Evolutionary conservation across 2,113 vertebrate species (phyloP), one percentile per base, ranked within the genome.

Genomic region (Clarias batrachus): DNA sequence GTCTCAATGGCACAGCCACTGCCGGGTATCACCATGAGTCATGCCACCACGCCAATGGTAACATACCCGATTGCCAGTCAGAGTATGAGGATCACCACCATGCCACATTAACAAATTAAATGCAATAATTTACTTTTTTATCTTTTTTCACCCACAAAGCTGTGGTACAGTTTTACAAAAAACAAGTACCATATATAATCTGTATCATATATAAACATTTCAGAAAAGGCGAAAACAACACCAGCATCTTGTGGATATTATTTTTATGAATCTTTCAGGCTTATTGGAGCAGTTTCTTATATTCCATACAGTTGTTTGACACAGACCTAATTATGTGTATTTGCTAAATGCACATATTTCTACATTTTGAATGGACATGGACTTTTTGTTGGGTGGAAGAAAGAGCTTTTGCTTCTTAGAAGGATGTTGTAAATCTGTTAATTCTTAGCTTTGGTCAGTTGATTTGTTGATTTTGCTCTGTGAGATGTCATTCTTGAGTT

Each of bases 21-120:
- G 81, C 96, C 97, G 0, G 96, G 96, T 56, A 98, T 99, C 93
- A 99, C 97, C 82, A 99, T 99, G 96, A 99, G 97, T 93, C 98
- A 99, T 2, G 96, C 97, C 88, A 98, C 98, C 78, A 97, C 97
- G 9, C 97, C 97, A 0, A 98, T 99, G 97, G 96, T 98, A 89
- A 96, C 97, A 0, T 99, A 99, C 90, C 98, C 98, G 83, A 99
- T 99, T 0, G 98, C 95, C 25, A 98, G 98, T 92, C 98, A 99
- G 92, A 98, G 98, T 92, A 98, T 99, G 97, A 95, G 97, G 91
- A 99, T 99, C 92, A 99, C 97, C 30, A 96, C 97, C 90, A 95
- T 99, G 92, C 97, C 97, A 10, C 97, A 99, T 94, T 99, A 95
- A 96, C 83, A 12, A 66, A 66, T 66, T 41, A 71, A 23, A 65